Evolutionary conservation across 23 tunicate genomes (phyloP), one percentile per base, ranked within the genome.

Genomic region (Clavelina lepadiformis): DNA sequence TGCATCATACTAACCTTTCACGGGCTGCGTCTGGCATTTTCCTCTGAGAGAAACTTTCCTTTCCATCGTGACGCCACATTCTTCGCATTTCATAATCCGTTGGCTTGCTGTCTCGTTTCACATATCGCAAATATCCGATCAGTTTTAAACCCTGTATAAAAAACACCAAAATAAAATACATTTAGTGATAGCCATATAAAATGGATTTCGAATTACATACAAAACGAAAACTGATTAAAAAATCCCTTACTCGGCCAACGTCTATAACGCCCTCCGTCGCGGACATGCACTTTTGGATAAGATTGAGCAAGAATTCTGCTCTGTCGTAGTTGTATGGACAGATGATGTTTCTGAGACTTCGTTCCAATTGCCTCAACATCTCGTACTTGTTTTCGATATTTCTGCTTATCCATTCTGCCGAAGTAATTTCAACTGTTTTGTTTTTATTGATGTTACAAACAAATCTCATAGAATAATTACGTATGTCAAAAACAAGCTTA

Each of bases 261-360:
- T 41, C 49, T 8, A 41, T 41, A 15, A 41, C 15, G 11, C 49
- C 49, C 49, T 41, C 49, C 11, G 49, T 41, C 11, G 15, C 49
- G 15, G 49, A 41, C 49, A 15, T 8, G 49, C 49, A 41, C 13
- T 11, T 29, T 1, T 44, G 35, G 52, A 74, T 50, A 3, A 74
- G 30, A 27, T 63, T 22, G 13, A 74, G 51, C 31, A 74, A n/a
- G 51, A 74, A 74, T n/a, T 74, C 80, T 35, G 47, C 46, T 32
- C 51, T 47, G 35, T 74, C 80, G 56, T 74, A 74, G 31, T 74
- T 63, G 51, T 74, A 74, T 3, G 80, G 63, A 60, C 68, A 38
- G 36, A 74, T 34, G 31, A 22, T 30, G 32, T 74, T 74, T 21
- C 66, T 56, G 23, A 74, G 38, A 36, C 80, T 62, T 25, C 38